phyloP scores from a whole-genome alignment of 2,888 invertebrate species.

The Galerucella calmariensis region DNA sequence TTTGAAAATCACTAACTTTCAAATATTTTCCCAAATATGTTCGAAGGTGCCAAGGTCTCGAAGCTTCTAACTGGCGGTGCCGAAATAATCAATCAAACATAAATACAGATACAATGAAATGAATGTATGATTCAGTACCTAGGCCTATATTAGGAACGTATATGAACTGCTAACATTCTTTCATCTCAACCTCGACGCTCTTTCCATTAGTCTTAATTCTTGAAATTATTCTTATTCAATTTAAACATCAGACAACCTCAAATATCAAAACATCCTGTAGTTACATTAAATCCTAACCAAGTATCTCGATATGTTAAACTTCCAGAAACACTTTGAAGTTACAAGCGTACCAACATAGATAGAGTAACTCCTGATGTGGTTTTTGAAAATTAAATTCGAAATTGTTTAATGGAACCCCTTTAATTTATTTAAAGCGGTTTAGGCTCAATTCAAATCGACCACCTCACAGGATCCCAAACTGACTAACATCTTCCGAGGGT shows the following conservation, averaged over 20 bases:
- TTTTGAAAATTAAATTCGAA: slow-evolving; percentile 39
- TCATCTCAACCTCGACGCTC: too few relatives aligned
- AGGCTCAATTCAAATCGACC: slow-evolving; percentile 38
- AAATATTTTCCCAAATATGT: too few relatives aligned
- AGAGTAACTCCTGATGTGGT: slow-evolving; percentile 24
- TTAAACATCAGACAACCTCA: neutral
- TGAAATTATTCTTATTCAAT: too few relatives aligned
- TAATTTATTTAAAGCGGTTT: slow-evolving; percentile 43
- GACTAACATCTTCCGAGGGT: slow-evolving; percentile 40
- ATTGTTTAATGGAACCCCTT: slow-evolving; percentile 39
- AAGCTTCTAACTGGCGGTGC: too few relatives aligned
- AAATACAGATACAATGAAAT: too few relatives aligned
- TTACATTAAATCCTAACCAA: neutral
- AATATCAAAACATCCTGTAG: neutral
- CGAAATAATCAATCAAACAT: too few relatives aligned
- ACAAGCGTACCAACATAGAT: slow-evolving; percentile 11
- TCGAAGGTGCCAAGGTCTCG: too few relatives aligned
- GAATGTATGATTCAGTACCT: too few relatives aligned
- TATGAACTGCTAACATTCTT: too few relatives aligned
- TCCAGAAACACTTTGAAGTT: slow-evolving; percentile 29
- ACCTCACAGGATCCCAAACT: slow-evolving; percentile 39
- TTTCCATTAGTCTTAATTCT: too few relatives aligned
- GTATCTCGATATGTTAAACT: slow-evolving; percentile 18
- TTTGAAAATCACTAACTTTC: too few relatives aligned
- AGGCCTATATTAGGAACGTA: too few relatives aligned